These are phyloP conservation scores for Micrasema minimum DNA, from an alignment of 1,140 invertebrate species.

Conservation along the genomic window DNA sequence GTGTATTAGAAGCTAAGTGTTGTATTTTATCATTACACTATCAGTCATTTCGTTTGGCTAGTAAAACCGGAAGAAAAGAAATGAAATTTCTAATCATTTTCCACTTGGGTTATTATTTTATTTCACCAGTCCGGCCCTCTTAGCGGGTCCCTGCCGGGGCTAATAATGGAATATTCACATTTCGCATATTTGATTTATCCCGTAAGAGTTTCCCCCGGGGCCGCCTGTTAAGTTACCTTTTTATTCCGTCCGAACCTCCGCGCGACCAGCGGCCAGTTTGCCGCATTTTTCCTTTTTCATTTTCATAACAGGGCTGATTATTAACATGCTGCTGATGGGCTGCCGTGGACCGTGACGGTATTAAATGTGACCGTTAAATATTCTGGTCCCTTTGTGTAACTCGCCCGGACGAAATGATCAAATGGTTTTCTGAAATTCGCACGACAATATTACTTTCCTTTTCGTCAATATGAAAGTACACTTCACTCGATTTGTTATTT, in stretches of 20 bases:
- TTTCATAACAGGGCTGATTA: slow-evolving; percentile 37
- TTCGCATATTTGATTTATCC: slow-evolving; percentile 55
- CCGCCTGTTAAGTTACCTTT: slow-evolving; percentile 27
- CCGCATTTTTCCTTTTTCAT: slow-evolving; percentile 16
- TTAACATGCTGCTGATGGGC: slow-evolving; percentile 27
- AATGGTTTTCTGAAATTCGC: too few species aligned
- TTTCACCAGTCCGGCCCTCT: neutral
- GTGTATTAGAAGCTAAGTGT: too few species aligned
- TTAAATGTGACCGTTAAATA: slow-evolving; percentile 13
- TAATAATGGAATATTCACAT: slow-evolving; percentile 55
- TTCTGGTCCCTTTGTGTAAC: slow-evolving; percentile 6
- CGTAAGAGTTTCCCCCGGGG: slow-evolving; percentile 43
- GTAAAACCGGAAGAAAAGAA: too few species aligned
- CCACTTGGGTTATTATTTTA: too few species aligned
- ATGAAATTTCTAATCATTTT: too few species aligned
- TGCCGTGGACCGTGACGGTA: neutral
- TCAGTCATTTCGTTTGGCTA: too few species aligned
- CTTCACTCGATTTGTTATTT: too few species aligned
- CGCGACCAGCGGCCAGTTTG: neutral
- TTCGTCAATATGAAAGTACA: too few species aligned
- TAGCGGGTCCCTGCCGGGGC: neutral
- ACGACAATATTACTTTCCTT: too few species aligned
- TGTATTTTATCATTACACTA: too few species aligned
- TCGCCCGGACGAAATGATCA: neutral
- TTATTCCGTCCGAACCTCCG: slow-evolving; percentile 34